Conservation (phyloP, 1,140 invertebrate species). For the Grapholita molesta region DNA sequence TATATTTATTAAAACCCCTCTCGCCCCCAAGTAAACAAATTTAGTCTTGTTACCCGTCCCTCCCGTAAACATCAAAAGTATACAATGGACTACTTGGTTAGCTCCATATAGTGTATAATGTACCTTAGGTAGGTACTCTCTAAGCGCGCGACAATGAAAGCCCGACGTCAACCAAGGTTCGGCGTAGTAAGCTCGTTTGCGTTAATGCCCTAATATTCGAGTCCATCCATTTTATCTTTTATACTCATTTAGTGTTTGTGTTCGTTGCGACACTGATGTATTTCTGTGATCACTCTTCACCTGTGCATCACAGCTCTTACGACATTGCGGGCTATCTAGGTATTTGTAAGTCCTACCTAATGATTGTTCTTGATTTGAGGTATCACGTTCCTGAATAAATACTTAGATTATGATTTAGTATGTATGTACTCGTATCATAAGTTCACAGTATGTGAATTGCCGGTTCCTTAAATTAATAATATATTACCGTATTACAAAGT, state of each 20-base stretch:
- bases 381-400: too few relatives aligned
- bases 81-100: too few relatives aligned
- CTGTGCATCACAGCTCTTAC: background rate
- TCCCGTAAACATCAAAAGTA: too few relatives aligned
- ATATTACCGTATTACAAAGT: background rate
- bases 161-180: background rate
- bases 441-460: too few relatives aligned
- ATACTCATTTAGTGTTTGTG: conserved; percentile 10
- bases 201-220: conserved; percentile 14
- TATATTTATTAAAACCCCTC: too few relatives aligned
- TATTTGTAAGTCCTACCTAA: too few relatives aligned
- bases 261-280: background rate
- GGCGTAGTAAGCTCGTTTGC: conserved; percentile 10
- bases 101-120: background rate
- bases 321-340: background rate
- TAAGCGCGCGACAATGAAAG: background rate
- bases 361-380: too few relatives aligned
- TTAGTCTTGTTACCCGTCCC: too few relatives aligned
- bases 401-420: too few relatives aligned
- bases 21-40: too few relatives aligned
- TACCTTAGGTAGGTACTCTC: background rate
- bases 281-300: background rate
- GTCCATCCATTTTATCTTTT: conserved; percentile 6
- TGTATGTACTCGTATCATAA: too few relatives aligned
- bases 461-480: too few relatives aligned